Evolutionary conservation across 2,113 vertebrate species (phyloP), one percentile per base, ranked within the genome.

Genomic region (Rousettus leschenaultii): DNA sequence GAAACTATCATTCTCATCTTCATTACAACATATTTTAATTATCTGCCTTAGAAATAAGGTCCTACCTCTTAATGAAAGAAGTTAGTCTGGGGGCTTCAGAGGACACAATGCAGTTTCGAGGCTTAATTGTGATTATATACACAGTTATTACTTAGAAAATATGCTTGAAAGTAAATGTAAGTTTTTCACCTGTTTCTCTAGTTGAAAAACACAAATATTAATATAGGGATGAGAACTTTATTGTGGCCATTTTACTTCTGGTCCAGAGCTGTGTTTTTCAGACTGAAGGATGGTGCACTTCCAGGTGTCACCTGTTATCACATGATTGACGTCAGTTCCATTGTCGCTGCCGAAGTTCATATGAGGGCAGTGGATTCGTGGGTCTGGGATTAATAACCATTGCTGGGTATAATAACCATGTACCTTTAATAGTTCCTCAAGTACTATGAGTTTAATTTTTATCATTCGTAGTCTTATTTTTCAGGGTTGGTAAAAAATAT

Each of bases 21-120:
- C 57, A 55, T 91, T 91, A 86, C 55, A 97, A 91, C 87, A 65
- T 63, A 92, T 91, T 95, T 96, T 96, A 97, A 97, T 97, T 96
- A 96, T 96, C 77, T 95, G 65, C 51, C 26, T 87, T 94, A 91
- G 85, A 96, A 96, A 95, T 88, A 96, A 94, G 35, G 63, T 74
- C 51, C 73, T 70, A 33, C 26, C 21, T 80, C 93, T 96, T 95
- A 94, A 86, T 95, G 66, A 89, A 94, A 84, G 61, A 65, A 26
- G 28, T 93, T 94, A 96, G 55, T 91, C 63, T 82, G 73, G 51
- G 71, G 45, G n/a, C 30, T 96, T 21, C 75, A 93, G 80, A 86
- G 66, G 86, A 7, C n/a, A 59, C 8, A 74, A 86, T 24, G 38
- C 28, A 91, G 30, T 86, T 86, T 86, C 38, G 74, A 89, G 71